These are phyloP conservation scores for Fundulus diaphanus DNA, from an alignment of 2,797 vertebrate genomes.

Conservation along the genomic window DNA sequence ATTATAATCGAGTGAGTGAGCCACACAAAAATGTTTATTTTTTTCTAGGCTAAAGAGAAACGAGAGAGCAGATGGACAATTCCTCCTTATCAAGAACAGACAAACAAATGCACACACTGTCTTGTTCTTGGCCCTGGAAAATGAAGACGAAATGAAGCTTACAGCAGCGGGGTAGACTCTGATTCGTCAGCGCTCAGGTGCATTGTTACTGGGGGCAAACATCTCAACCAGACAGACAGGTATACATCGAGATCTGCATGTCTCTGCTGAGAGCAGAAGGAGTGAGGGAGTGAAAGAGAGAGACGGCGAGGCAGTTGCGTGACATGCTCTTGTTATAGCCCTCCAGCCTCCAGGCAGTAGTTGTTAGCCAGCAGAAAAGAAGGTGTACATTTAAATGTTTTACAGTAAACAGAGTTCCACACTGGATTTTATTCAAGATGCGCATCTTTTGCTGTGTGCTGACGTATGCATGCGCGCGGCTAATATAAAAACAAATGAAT, in stretches of 20 bases:
- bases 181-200: slow-evolving; percentile 1
- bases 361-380: slow-evolving; percentile 78
- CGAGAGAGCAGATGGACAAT: slow-evolving; percentile 44
- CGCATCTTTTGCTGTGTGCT: neutral
- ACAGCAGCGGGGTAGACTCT: slow-evolving; percentile 22
- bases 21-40: slow-evolving; percentile 47
- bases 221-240: slow-evolving; percentile 53
- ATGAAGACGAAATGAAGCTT: slow-evolving; percentile 22
- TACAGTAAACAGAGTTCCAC: slow-evolving; percentile 70
- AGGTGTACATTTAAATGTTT: slow-evolving; percentile 75
- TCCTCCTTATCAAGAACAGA: slow-evolving; percentile 10
- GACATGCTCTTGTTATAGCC: slow-evolving; percentile 71
- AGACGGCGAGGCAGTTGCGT: slow-evolving; percentile 64
- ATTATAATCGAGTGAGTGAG: slow-evolving; percentile 75
- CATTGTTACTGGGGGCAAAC: slow-evolving; percentile 41
- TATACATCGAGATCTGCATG: slow-evolving; percentile 32
- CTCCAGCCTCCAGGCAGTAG: slow-evolving; percentile 62
- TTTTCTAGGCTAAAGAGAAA: slow-evolving; percentile 53
- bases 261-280: neutral
- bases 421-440: slow-evolving; percentile 20
- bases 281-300: slow-evolving; percentile 12
- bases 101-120: neutral
- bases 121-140: neutral
- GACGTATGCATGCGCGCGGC: neutral
- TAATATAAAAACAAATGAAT: slow-evolving; percentile 20